A percentile compares a stretch with the other conserved stretches of the same genome.
Conservation (phyloP, 2,888 invertebrate genomes). For the Sinotaia quadrata region DNA sequence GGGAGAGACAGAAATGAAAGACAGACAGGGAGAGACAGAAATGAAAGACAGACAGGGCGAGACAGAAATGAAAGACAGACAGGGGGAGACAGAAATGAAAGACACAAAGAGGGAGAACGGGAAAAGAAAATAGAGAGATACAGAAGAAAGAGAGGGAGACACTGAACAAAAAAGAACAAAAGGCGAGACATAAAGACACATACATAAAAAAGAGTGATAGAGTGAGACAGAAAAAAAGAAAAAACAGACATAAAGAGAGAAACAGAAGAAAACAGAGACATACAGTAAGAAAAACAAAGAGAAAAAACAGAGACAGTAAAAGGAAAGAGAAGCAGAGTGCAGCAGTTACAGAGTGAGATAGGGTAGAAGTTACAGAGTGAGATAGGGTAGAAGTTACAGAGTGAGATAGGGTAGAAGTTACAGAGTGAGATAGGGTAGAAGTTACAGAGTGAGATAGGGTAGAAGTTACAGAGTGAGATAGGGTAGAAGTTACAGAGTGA, state of each 20-base stretch:
- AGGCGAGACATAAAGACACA: not conserved
- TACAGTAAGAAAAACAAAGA: conserved; percentile 9
- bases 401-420: no score
- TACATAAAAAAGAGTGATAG: not conserved
- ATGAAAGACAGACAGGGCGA: not conserved
- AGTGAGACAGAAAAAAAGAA: not conserved
- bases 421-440: no score
- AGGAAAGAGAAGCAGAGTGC: not conserved
- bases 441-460: no score
- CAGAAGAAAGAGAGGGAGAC: conserved; percentile 14
- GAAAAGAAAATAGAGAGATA: not conserved
- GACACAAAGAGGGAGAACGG: conserved; percentile 4
- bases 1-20: conserved; percentile 5
- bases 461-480: no score
- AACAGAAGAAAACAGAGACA: not conserved
- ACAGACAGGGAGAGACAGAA: not conserved
- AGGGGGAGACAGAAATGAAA: conserved; percentile 7
- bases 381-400: no score
- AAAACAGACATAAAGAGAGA: not conserved
- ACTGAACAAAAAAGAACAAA: conserved; percentile 1
- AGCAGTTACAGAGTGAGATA: not conserved
- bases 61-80: not conserved
- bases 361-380: no score
- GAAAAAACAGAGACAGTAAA: no score
- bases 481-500: no score